phyloP scores from a whole-genome alignment of 2,888 invertebrate genomes.

The Bembecia ichneumoniformis region DNA sequence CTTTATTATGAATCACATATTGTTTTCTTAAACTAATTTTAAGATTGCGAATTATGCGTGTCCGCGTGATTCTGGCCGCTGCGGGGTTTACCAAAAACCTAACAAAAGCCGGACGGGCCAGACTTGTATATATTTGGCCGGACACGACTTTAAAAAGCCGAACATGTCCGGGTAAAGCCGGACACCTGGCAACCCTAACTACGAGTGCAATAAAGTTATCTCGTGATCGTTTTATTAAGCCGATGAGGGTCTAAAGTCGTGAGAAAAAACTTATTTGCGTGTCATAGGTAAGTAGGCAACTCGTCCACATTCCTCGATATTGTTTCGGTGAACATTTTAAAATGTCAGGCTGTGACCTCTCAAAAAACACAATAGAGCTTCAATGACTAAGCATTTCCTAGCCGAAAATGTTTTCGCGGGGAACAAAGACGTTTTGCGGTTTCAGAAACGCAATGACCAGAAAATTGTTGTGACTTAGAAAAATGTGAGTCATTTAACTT shows the following conservation, averaged over 20 bases:
- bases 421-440: slow-evolving; percentile 13
- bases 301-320: neutral
- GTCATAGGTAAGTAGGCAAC: neutral
- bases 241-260: neutral
- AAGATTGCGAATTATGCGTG: too few species aligned
- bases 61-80: too few species aligned
- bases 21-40: too few species aligned
- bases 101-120: too few species aligned
- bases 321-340: slow-evolving; percentile 17
- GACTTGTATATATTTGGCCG: too few species aligned
- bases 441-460: slow-evolving; percentile 4
- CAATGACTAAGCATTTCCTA: slow-evolving; percentile 13
- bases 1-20: too few species aligned
- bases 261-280: neutral
- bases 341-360: slow-evolving; percentile 28
- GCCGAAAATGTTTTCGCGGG: slow-evolving; percentile 5
- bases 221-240: too few species aligned
- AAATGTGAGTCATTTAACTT: neutral
- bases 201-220: too few species aligned
- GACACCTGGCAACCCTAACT: too few species aligned
- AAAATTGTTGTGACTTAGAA: slow-evolving; percentile 9
- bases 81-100: too few species aligned
- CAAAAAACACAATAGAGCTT: slow-evolving; percentile 9
- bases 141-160: too few species aligned
- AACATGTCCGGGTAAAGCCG: too few species aligned